Conservation (phyloP, 1,140 invertebrate genomes). For the Drosophila nikananu region DNA sequence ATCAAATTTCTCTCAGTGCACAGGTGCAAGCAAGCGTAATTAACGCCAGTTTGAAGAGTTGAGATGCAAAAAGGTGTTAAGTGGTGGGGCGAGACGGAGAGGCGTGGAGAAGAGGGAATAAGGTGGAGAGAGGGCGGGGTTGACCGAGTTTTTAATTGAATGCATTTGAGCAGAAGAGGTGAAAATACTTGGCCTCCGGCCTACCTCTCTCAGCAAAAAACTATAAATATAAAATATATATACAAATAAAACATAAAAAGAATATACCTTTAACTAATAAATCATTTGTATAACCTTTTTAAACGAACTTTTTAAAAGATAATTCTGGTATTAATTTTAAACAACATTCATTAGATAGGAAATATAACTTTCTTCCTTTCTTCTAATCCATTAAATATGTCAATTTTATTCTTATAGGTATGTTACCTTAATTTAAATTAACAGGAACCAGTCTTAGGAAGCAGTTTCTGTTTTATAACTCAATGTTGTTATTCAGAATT, state of each 20-base stretch:
- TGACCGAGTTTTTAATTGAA: slow-evolving; percentile 78
- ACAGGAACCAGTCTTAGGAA: neutral
- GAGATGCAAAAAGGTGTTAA: slow-evolving; percentile 36
- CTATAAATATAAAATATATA: too few relatives aligned
- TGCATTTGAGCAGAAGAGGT: slow-evolving; percentile 77
- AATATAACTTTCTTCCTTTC: too few relatives aligned
- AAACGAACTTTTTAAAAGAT: too few relatives aligned
- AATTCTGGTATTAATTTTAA: too few relatives aligned
- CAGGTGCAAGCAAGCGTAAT: slow-evolving; percentile 64
- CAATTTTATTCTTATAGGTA: too few relatives aligned
- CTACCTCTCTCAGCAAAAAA: neutral
- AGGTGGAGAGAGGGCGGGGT: neutral
- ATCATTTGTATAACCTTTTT: too few relatives aligned
- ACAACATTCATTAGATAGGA: too few relatives aligned
- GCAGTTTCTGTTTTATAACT: neutral
- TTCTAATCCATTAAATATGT: too few relatives aligned
- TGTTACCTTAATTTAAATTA: neutral
- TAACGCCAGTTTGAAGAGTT: slow-evolving; percentile 47
- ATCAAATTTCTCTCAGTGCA: slow-evolving; percentile 4
- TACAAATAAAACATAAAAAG: too few relatives aligned
- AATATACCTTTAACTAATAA: too few relatives aligned
- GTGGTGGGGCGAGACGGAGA: neutral
- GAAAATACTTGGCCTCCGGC: slow-evolving; percentile 54
- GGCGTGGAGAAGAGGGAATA: neutral
- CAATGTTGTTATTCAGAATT: neutral